phyloP scores from a whole-genome alignment of 2,797 vertebrate genomes.

The Chloroceryle inda region DNA sequence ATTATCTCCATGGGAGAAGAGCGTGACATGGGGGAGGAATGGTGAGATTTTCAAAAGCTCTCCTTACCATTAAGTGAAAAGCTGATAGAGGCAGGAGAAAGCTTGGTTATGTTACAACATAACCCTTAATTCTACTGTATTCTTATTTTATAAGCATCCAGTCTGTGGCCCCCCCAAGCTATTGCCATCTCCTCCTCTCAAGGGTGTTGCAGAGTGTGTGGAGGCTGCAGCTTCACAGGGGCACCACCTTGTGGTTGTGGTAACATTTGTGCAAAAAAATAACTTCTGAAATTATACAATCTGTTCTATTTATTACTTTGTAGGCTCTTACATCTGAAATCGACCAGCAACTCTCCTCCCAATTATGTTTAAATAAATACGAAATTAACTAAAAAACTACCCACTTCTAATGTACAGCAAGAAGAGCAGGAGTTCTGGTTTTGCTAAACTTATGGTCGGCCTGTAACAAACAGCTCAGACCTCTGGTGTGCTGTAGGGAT shows the following conservation, averaged over 20 bases:
- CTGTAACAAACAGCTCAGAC: neutral
- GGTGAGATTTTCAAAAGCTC: neutral
- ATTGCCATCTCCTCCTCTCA: neutral
- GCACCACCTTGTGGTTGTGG: slow-evolving; percentile 77
- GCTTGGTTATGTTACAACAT: neutral
- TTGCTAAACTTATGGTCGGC: neutral
- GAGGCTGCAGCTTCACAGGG: slow-evolving; percentile 36
- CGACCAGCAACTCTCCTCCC: neutral
- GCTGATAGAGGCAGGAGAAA: neutral
- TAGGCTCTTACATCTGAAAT: neutral
- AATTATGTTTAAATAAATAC: neutral
- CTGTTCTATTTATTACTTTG: neutral
- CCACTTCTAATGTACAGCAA: neutral
- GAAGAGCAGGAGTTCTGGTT: neutral
- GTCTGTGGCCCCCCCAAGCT: neutral
- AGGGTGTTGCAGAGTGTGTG: neutral
- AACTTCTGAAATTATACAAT: neutral
- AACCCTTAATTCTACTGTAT: neutral
- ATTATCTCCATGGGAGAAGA: neutral
- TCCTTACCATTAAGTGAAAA: neutral
- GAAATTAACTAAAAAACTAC: neutral
- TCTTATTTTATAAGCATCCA: neutral
- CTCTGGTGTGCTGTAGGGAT: neutral
- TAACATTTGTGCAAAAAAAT: neutral
- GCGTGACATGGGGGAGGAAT: neutral